Base-by-base conservation (phyloP, 2,113 vertebrate genomes). In the Rutilus rutilus region DNA sequence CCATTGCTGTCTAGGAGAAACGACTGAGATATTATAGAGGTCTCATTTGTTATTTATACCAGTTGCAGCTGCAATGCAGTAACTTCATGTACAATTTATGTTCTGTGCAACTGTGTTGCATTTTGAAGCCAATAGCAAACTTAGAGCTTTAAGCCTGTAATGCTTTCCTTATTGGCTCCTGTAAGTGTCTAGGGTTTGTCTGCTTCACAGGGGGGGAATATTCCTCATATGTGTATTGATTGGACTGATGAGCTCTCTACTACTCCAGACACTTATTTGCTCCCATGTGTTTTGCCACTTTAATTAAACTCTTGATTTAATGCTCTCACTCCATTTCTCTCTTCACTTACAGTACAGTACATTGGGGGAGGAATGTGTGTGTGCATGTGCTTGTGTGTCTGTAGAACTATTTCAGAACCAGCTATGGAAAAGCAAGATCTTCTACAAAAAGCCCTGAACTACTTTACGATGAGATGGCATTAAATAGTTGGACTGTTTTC, bases 261-360 rank as follows among this genome's bases (percentile, higher is more conserved):
- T 82, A 65, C 77, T 84, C 85, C 45, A 85, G 75, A 88, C 78
- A 85, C 54, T 74, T 85, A 54, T 75, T 65, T 27, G 84, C 23
- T 78, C 76, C 77, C 52, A 25, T 69, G 83, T 85, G 89, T 86
- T 84, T 87, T 90, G 85, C 83, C 79, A 57, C 86, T 91, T 90
- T 89, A 90, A 90, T 90, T 90, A 88, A 91, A 89, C 82, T 84
- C 79, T 67, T 88, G 87, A 86, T 88, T 89, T 91, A 89, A 91
- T 86, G 78, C 76, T 75, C 87, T 77, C 83, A 79, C 84, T 79
- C 82, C 78, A 69, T 60, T 84, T 62, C 74, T 79, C 57, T 77
- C 67, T 78, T 73, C 52, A 79, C 83, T 36, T 65, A 59, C 60
- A 75, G 50, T 78, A 67, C 6, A 33, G 21, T 54, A 30, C 45